Evolutionary conservation across 2,888 invertebrate species (phyloP), one percentile per base, ranked within the genome.

Genomic region (Melangyna quadrimaculata): DNA sequence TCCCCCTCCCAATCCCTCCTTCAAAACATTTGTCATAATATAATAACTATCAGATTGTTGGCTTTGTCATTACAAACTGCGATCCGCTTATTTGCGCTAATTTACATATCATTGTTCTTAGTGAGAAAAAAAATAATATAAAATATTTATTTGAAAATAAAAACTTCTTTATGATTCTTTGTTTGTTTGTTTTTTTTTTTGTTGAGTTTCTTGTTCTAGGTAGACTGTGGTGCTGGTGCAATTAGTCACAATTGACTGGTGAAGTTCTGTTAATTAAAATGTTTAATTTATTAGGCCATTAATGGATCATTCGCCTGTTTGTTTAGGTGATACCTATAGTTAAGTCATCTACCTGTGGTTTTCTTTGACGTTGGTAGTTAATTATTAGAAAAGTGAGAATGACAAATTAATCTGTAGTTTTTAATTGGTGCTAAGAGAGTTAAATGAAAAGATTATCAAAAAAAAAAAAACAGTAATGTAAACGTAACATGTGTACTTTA

Each of bases 201-300:
- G 40, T 75, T 37, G 10, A 37, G 6, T 61, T 67, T 72, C 48
- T 72, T 51, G 72, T 72, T 82, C 77, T 73, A 79, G 84, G 70
- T 72, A 29, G 61, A 72, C 61, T 67, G n/a, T n/a, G n/a, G n/a
- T n/a, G n/a, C n/a, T n/a, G 59, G 19, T 61, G 79, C 63, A 80
- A 86, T 86, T 86, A 86, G 84, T 86, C 84, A 86, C 84, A 86
- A 84, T 80, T 79, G 84, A 80, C 80, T 86, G 75, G 55, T 77
- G 84, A 57, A 72, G 84, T 69, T 84, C 65, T 79, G 78, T 79
- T 83, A 74, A 71, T 83, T 83, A 78, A 51, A 74, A 70, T 84
- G 65, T 75, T 78, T 73, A 63, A 78, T 83, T 86, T 86, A 86
- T 86, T 80, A 63, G 69, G 61, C 75, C 72, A 77, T 80, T 86